These are phyloP conservation scores for Thamnophis elegans DNA, from an alignment of 2,797 vertebrate genomes.

Conservation along the genomic window DNA sequence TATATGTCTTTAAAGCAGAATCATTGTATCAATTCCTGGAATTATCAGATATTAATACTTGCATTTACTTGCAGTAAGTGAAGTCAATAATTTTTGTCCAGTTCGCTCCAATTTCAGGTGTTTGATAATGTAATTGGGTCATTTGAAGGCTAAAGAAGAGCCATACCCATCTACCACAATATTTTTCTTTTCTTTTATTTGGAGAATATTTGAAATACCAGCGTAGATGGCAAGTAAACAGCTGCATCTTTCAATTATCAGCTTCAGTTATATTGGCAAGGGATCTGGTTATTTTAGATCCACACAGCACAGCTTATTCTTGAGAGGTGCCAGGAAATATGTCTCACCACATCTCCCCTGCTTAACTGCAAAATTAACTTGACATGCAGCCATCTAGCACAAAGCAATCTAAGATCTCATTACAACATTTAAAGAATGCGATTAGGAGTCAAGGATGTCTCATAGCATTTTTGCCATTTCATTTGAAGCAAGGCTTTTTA, in stretches of 20 bases:
- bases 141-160: neutral
- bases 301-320: neutral
- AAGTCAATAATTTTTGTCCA: neutral
- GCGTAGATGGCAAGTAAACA: neutral
- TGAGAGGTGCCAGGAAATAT: neutral
- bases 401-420: neutral
- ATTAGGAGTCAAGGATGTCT: neutral
- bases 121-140: neutral
- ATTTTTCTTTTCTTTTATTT: neutral
- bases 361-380: constrained; percentile 18
- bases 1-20: neutral
- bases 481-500: neutral
- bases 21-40: neutral
- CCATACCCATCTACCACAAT: neutral
- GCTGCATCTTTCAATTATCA: constrained; percentile 10
- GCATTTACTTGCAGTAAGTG: neutral
- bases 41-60: neutral
- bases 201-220: neutral
- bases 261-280: neutral
- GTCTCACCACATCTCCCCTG: neutral
- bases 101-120: neutral
- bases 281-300: constrained; percentile 1
- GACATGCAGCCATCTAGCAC: neutral
- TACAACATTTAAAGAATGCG: neutral
- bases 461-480: neutral